These are phyloP conservation scores for Chironomus tentans DNA, from an alignment of 2,888 invertebrate species.

Conservation along the genomic window DNA sequence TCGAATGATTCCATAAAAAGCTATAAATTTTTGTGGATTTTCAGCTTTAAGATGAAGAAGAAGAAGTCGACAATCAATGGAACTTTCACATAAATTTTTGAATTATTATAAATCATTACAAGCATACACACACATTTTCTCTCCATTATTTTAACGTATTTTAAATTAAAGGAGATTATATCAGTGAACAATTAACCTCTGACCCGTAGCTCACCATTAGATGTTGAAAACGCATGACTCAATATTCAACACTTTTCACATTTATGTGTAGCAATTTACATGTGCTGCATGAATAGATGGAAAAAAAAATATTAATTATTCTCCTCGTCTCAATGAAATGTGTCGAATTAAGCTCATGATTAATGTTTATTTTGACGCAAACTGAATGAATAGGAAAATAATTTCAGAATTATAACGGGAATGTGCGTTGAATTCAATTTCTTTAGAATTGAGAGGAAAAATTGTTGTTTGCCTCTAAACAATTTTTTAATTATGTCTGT, in stretches of 20 bases:
- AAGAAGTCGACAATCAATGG: too few species aligned
- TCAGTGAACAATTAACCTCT: conserved; percentile 15
- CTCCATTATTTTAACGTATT: too few species aligned
- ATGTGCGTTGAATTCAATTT: background rate
- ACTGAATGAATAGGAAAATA: background rate
- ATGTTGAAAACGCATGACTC: background rate
- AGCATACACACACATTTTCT: background rate
- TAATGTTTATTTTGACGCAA: conserved; percentile 9
- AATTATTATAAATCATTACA: too few species aligned
- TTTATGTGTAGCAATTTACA: background rate
- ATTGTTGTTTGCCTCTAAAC: too few species aligned
- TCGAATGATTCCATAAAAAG: background rate
- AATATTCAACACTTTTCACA: background rate
- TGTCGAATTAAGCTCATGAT: conserved; percentile 9
- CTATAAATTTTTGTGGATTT: too few species aligned
- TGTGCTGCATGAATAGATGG: background rate
- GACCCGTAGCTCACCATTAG: background rate
- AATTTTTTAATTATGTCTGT: too few species aligned
- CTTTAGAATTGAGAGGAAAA: too few species aligned
- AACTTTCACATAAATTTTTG: too few species aligned
- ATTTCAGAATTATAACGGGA: background rate
- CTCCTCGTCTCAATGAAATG: background rate
- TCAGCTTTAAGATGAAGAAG: too few species aligned
- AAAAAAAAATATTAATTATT: background rate
- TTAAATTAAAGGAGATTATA: background rate